Evolutionary conservation across 2,113 vertebrate species (phyloP).

Genomic region (Rynchops niger): DNA sequence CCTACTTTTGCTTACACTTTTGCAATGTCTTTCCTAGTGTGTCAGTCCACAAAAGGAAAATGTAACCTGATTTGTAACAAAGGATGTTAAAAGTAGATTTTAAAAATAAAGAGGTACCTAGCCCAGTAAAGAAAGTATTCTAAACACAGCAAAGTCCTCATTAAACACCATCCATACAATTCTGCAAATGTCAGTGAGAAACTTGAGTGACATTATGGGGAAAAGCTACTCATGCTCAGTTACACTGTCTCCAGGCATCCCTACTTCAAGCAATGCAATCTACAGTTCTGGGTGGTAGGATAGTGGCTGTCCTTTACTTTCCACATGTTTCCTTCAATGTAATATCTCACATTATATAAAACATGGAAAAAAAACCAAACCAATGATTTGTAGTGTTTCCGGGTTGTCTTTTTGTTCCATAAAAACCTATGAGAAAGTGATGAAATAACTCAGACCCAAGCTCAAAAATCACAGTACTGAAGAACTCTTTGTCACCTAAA

Average conservation of each 20-base stretch:
- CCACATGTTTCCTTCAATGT: not conserved
- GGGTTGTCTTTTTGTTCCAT: not conserved
- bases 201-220: accelerated
- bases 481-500: not conserved
- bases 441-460: not conserved
- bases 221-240: not conserved
- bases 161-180: not conserved
- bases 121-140: not conserved
- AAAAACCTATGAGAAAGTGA: not conserved
- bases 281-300: not conserved
- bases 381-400: not conserved
- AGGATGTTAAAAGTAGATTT: not conserved
- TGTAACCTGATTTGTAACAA: not conserved
- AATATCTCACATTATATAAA: not conserved
- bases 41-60: not conserved
- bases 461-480: not conserved
- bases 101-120: not conserved
- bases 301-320: not conserved
- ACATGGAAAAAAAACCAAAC: not conserved
- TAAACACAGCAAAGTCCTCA: not conserved
- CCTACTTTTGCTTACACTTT: not conserved
- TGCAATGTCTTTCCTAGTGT: not conserved
- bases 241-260: not conserved
- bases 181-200: not conserved
- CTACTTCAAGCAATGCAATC: not conserved